Conservation (phyloP, 2,888 invertebrate species). For the Protula sp. region DNA sequence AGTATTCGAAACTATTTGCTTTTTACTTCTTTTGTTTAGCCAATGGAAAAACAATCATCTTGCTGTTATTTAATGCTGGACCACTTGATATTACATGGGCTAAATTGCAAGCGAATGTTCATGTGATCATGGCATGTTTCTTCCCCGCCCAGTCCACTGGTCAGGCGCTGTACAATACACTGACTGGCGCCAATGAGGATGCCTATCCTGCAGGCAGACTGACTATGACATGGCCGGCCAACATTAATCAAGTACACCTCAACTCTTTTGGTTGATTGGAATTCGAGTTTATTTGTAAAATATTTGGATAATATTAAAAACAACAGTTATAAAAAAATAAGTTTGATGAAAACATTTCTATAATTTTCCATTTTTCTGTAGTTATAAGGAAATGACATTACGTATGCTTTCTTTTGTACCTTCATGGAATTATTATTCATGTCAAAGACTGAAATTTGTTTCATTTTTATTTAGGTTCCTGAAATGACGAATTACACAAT, state of each 20-base stretch:
- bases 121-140: conserved; percentile 21
- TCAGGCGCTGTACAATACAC: conserved; percentile 17
- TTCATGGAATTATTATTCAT: no score
- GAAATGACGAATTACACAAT: conserved; percentile 31
- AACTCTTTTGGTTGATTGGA: no score
- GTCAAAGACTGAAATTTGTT: no score
- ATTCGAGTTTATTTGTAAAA: no score
- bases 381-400: no score
- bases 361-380: no score
- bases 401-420: no score
- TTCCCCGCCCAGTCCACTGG: conserved; percentile 29
- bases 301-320: no score
- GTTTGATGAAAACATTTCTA: no score
- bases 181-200: conserved; percentile 7
- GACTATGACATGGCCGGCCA: conserved; percentile 26
- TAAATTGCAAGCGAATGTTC: conserved; percentile 25
- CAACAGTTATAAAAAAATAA: no score
- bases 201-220: conserved; percentile 21
- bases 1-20: no score
- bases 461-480: no score
- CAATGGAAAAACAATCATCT: conserved; percentile 23
- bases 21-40: conserved; percentile 16
- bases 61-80: conserved; percentile 39
- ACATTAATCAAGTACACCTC: conserved; percentile 21
- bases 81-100: conserved; percentile 45